These are phyloP conservation scores for Coregonus suidteri DNA, from an alignment of 2,797 vertebrate genomes.

Conservation along the genomic window DNA sequence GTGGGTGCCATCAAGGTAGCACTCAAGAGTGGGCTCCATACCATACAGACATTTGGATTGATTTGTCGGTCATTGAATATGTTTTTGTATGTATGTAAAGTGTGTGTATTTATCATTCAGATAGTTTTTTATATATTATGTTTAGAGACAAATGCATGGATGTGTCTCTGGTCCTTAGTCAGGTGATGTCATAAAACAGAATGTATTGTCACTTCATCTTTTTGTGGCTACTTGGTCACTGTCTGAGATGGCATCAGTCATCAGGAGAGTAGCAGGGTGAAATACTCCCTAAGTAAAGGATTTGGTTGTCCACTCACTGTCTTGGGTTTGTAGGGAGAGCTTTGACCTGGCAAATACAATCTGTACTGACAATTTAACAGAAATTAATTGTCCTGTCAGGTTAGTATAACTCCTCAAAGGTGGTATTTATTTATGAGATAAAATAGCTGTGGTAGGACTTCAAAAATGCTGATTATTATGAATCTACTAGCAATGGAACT, in stretches of 20 bases:
- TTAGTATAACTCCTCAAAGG: conserved; percentile 6
- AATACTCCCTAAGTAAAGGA: conserved; percentile 23
- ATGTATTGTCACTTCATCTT: conserved; percentile 58
- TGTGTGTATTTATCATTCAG: conserved; percentile 59
- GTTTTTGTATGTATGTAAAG: conserved; percentile 72
- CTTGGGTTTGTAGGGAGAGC: conserved; percentile 18
- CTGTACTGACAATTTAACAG: conserved; percentile 23
- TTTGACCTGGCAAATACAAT: conserved; percentile 11
- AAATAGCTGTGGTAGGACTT: neutral
- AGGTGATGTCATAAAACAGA: conserved; percentile 51
- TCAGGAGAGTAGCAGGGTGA: conserved; percentile 23
- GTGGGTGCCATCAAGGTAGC: conserved; percentile 45
- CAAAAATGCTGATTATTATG: conserved; percentile 2
- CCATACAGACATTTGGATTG: conserved; percentile 55
- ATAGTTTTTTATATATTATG: conserved; percentile 49
- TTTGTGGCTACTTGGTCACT: conserved; percentile 17
- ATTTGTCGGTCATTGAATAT: conserved; percentile 48
- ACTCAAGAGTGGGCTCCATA: conserved; percentile 57
- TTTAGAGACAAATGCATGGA: conserved; percentile 66
- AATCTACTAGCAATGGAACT: neutral
- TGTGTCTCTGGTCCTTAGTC: conserved; percentile 56
- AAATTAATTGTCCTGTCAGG: conserved; percentile 10
- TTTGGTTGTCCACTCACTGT: conserved; percentile 10
- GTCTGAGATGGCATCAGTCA: conserved; percentile 44
- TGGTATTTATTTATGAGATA: neutral